These are phyloP conservation scores for Alectura lathami DNA, from an alignment of 2,113 vertebrate genomes.

Conservation along the genomic window DNA sequence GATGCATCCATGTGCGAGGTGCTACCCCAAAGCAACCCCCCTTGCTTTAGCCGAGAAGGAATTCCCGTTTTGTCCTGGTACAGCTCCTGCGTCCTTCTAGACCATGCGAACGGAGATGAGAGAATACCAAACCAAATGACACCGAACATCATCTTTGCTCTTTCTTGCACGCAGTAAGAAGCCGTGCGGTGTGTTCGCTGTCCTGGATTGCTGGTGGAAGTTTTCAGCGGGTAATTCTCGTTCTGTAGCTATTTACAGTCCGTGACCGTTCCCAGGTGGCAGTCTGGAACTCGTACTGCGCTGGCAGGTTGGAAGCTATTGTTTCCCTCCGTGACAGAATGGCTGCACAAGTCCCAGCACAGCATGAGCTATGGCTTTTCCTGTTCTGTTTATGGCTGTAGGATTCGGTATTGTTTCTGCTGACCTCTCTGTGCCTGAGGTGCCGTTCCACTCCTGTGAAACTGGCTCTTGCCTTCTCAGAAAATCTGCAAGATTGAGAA, in stretches of 20 bases:
- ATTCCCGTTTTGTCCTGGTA: not conserved
- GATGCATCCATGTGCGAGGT: no score
- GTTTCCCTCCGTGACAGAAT: not conserved
- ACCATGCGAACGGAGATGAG: no score
- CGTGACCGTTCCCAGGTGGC: not conserved
- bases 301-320: constrained; percentile 15
- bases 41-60: no score
- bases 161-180: fast-evolving
- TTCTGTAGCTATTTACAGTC: not conserved
- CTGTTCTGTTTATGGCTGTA: not conserved
- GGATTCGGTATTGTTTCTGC: constrained; percentile 21
- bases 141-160: fast-evolving
- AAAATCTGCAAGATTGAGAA: not conserved
- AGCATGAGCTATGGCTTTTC: not conserved
- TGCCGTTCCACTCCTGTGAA: not conserved
- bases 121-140: fast-evolving
- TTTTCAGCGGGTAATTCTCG: not conserved
- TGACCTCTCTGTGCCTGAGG: not conserved
- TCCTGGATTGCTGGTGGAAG: not conserved
- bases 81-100: not conserved
- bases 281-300: not conserved
- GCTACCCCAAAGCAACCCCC: no score
- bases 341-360: not conserved
- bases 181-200: fast-evolving
- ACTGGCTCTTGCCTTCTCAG: not conserved